Base-by-base conservation (phyloP, 2,888 invertebrate genomes). In the Peribatodes rhomboidaria region DNA sequence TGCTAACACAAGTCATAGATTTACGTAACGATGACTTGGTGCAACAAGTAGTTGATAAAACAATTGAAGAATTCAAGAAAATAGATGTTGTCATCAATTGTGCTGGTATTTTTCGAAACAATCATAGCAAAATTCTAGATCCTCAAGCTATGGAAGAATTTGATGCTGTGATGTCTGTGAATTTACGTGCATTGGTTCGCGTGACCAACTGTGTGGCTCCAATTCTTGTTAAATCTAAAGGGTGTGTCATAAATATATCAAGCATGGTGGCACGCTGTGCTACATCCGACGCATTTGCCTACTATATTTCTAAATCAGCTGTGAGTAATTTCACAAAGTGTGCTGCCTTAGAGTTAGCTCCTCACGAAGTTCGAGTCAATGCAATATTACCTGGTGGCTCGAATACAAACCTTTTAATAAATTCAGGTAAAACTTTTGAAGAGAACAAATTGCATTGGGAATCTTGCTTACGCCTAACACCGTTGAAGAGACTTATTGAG, bases 281-380 rank as follows among this genome's bases (percentile, higher is more conserved):
- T 33, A 49, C 65, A 20, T 13, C 18, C 0, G 42, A 65, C 11
- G 56, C 68, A 37, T 52, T 78, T 35, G 68, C 76, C 10, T 97
- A 97, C 80, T 88, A 90, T 67, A 95, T 96, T 92, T 95, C 96
- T 27, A 97, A 97, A 86, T 91, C 96, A 33, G 96, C 96, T n/a
- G 76, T 97, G 14, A 96, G 96, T 83, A 96, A 97, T 79, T 94
- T 97, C 70, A 97, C 97, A 1, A 90, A 94, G 75, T 96, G 95
- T 80, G 87, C 94, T n/a, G 97, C 97, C 20, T 80, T 96, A 52
- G 96, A 95, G 69, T 79, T 95, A 47, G 95, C 94, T 63, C 67
- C 83, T 0, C 88, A 94, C 78, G 91, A 83, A 42, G 94, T 96
- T 1, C 87, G 96, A 60, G 96, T 96, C 0, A 97, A 96, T 82